A percentile compares a stretch with the other conserved stretches of the same genome.
Evolutionary conservation across 1,140 invertebrate genomes (phyloP).

Genomic region (Drosophila busckii): DNA sequence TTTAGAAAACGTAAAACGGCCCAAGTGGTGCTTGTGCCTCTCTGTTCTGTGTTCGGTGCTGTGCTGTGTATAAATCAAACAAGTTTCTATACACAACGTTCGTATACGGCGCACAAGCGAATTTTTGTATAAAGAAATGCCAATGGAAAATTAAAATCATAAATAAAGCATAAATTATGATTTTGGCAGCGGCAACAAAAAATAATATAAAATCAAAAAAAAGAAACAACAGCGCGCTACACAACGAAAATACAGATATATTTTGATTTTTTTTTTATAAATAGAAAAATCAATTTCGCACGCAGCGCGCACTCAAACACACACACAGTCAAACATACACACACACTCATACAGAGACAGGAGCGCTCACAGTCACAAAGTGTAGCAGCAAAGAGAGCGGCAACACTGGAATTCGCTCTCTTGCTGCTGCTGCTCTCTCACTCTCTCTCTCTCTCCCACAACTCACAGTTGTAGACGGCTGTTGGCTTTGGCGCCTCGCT

Average conservation of each 20-base stretch:
- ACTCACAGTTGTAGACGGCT: constrained; percentile 23
- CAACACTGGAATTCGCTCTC: constrained; percentile 28
- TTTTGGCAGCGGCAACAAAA: constrained; percentile 59
- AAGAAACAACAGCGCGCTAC: constrained; percentile 38
- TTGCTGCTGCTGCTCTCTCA: constrained; percentile 5
- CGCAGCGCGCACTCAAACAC: constrained; percentile 48
- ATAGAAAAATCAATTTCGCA: constrained; percentile 77
- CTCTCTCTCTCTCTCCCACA: constrained; percentile 15
- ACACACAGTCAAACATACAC: constrained; percentile 29
- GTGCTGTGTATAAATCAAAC: constrained; percentile 67
- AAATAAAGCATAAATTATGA: constrained; percentile 76
- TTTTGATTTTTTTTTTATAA: constrained; percentile 77
- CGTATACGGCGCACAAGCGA: constrained; percentile 27
- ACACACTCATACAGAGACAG: constrained; percentile 22
- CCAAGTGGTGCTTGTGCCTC: neutral
- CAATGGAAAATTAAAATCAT: constrained; percentile 56
- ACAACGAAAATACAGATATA: constrained; percentile 62
- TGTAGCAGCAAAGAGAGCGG: constrained; percentile 8
- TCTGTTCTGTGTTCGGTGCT: constrained; percentile 31
- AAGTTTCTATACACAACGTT: constrained; percentile 50
- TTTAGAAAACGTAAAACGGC: constrained; percentile 2
- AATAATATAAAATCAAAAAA: constrained; percentile 50
- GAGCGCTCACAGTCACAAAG: too few species aligned
- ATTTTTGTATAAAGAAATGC: constrained; percentile 26
- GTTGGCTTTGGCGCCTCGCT: constrained; percentile 35